Evolutionary conservation across 2,113 vertebrate genomes (phyloP).

Genomic region (Odocoileus virginianus): DNA sequence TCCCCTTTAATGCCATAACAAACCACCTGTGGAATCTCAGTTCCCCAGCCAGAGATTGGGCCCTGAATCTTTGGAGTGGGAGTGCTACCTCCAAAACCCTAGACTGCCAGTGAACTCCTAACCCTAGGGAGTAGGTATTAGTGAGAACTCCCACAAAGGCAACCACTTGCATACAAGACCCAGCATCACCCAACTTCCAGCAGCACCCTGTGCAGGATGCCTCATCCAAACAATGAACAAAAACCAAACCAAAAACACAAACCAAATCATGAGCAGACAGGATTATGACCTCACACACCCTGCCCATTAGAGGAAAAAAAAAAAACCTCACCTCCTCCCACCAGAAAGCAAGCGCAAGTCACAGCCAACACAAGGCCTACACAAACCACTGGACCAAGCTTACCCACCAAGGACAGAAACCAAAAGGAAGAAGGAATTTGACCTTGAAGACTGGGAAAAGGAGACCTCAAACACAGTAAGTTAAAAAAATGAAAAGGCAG

Average conservation of each 20-base stretch:
- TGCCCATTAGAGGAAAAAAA: background rate
- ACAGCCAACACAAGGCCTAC: background rate
- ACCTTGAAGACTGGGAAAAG: background rate
- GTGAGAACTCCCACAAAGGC: background rate
- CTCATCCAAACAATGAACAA: background rate
- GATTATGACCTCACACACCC: background rate
- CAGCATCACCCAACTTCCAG: background rate
- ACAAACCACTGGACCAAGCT: background rate
- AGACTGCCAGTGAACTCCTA: background rate
- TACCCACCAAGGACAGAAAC: background rate
- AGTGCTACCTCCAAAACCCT: background rate
- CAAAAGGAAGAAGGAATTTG: background rate
- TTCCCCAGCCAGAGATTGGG: background rate
- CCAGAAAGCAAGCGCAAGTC: background rate
- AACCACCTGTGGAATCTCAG: background rate
- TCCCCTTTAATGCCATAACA: background rate
- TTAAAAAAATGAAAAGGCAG: background rate
- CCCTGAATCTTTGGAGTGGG: background rate
- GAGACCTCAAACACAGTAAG: background rate
- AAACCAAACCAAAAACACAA: background rate
- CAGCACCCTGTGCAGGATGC: background rate
- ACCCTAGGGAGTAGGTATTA: background rate
- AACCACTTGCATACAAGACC: background rate
- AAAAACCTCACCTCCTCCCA: background rate
- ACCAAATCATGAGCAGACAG: background rate